These are phyloP conservation scores for Coelinius sp. DNA, from an alignment of 2,888 invertebrate species.

Conservation along the genomic window DNA sequence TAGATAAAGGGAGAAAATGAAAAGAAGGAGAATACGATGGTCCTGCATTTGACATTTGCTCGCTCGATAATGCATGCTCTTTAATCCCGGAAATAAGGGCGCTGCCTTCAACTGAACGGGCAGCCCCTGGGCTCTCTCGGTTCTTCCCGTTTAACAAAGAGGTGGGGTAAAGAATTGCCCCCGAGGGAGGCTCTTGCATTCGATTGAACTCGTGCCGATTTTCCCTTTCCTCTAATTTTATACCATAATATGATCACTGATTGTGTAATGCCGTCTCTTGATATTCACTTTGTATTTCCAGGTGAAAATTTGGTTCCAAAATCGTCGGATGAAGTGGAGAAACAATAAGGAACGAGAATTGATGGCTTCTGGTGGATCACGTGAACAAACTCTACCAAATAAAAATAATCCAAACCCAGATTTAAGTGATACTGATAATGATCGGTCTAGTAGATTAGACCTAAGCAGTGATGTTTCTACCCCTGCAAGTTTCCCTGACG, in stretches of 20 bases:
- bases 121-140: background rate
- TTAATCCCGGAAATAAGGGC: constrained; percentile 57
- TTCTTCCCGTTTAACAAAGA: background rate
- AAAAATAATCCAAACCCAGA: constrained; percentile 98
- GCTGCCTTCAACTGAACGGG: constrained; percentile 37
- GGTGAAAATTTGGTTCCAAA: constrained; percentile 96
- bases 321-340: constrained; percentile 98
- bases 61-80: constrained; percentile 54
- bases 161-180: constrained; percentile 27
- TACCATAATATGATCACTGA: background rate
- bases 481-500: constrained; percentile 69
- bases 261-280: constrained; percentile 8
- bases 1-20: background rate
- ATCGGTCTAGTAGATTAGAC: constrained; percentile 78
- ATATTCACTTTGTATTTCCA: constrained; percentile 65
- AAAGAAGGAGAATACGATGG: constrained; percentile 42
- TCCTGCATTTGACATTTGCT: constrained; percentile 63
- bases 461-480: constrained; percentile 70
- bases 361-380: constrained; percentile 91
- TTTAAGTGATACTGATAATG: constrained; percentile 89
- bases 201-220: constrained; percentile 9
- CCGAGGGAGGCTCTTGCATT: constrained; percentile 21
- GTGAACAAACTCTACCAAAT: constrained; percentile 95
- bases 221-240: constrained; percentile 3
- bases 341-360: constrained; percentile 97